These are phyloP conservation scores for Phainopepla nitens DNA, from an alignment of 2,113 vertebrate genomes.

Conservation along the genomic window DNA sequence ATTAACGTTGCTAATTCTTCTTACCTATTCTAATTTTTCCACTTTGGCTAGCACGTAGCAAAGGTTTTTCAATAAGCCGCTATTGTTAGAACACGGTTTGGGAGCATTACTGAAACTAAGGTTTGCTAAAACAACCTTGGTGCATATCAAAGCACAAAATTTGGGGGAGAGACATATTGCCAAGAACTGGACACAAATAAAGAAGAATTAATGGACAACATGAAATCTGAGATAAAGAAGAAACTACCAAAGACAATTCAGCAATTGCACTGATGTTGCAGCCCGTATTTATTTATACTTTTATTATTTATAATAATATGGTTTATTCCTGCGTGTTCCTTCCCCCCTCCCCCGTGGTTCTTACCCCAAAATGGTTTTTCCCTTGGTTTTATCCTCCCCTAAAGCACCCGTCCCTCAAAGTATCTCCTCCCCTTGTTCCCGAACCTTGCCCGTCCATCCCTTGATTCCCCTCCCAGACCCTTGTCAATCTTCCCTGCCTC, in stretches of 20 bases:
- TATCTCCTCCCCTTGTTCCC: too few species aligned
- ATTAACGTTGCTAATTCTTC: too few species aligned
- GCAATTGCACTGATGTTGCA: not conserved
- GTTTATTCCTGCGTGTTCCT: too few species aligned
- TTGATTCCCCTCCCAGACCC: too few species aligned
- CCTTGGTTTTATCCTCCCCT: too few species aligned
- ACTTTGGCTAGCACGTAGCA: not conserved
- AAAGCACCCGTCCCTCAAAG: too few species aligned
- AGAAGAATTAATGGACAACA: not conserved
- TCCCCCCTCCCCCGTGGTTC: too few species aligned
- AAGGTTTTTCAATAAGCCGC: not conserved
- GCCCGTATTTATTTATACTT: too few species aligned
- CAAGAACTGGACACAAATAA: not conserved
- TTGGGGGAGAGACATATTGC: not conserved
- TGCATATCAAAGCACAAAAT: not conserved
- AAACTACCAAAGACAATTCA: not conserved
- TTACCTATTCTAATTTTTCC: not conserved
- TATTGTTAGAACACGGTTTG: rapidly evolving
- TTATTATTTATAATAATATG: too few species aligned
- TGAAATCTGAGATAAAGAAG: not conserved
- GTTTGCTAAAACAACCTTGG: not conserved
- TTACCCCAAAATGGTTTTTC: too few species aligned
- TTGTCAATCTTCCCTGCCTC: too few species aligned
- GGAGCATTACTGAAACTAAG: not conserved
- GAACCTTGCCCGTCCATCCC: too few species aligned